Conservation (phyloP, 2,888 invertebrate species). For the Gryllus longicercus region DNA sequence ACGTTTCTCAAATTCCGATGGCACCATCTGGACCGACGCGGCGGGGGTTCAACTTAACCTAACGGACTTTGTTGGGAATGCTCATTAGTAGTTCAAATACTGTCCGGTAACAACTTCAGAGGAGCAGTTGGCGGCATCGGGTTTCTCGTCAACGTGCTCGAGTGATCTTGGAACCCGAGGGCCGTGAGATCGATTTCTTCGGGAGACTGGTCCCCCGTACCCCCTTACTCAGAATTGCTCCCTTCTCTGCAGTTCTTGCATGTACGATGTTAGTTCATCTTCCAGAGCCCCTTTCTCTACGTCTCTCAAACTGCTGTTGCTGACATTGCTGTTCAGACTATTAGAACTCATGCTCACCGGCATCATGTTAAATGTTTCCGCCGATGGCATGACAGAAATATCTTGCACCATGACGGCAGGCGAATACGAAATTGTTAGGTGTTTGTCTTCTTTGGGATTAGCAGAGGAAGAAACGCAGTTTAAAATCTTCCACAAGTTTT, state of each 20-base stretch:
- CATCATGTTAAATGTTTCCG: neutral
- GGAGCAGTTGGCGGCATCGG: no score
- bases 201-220: slow-evolving; percentile 12
- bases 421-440: neutral
- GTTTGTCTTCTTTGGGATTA: neutral
- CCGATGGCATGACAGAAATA: neutral
- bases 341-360: neutral
- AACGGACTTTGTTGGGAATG: no score
- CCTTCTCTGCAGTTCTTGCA: slow-evolving; percentile 29
- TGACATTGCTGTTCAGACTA: slow-evolving; percentile 24
- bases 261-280: slow-evolving; percentile 32
- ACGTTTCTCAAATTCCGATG: no score
- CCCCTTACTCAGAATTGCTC: slow-evolving; percentile 32
- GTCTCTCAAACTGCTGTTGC: slow-evolving; percentile 32
- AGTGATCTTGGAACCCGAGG: no score
- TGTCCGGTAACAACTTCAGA: no score
- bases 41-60: no score
- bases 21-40: no score
- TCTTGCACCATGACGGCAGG: neutral
- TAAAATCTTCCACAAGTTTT: slow-evolving; percentile 19
- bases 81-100: no score
- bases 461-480: neutral
- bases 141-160: no score
- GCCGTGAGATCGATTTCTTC: neutral
- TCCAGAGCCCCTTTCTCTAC: slow-evolving; percentile 30